Evolutionary conservation across 2,113 vertebrate species (phyloP), one percentile per base, ranked within the genome.

Genomic region (Anser brachyrhynchus): DNA sequence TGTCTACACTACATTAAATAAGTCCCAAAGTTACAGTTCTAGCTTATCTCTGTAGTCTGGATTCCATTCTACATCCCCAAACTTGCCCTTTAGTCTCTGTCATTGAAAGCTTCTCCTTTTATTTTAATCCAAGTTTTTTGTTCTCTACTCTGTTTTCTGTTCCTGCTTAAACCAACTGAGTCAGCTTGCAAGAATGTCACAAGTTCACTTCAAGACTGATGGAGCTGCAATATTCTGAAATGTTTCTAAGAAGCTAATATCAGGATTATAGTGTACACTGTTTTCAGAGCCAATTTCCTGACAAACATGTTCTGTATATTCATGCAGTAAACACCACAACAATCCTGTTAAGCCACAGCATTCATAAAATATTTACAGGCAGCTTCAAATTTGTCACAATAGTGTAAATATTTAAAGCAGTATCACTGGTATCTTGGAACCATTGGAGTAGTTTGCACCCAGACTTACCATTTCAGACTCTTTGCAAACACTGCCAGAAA

Each of bases 361-460:
- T 77, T 95, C 71, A 95, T 88, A 88, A 93, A 95, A 86, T 88
- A 96, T 95, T 96, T 92, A 94, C 26, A 64, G 28, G 52, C 22
- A 71, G 33, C 61, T 94, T 93, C 19, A 8, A 83, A 90, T 95
- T 82, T 90, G 75, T 93, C n/a, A 21, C 87, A 93, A 67, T 73
- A 84, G 11, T 78, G 76, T 94, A 89, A 96, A 95, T 96, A 97
- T 93, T 95, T 95, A 89, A 97, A 92, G 35, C 23, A 81, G 31
- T 71, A 89, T 78, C 82, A 75, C 69, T 61, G 28, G 55, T 39
- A 86, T 15, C 69, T 90, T 94, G 86, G 83, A 86, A 84, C 23
- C 1, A 5, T 5, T 69, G n/a, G 2, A 2, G 33, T 43, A 78
- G 54, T 92, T 93, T 2, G 0, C 72, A 69, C 69, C 75, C 76